phyloP scores from a whole-genome alignment of 2,888 invertebrate genomes.

The Tetragnatha montana region DNA sequence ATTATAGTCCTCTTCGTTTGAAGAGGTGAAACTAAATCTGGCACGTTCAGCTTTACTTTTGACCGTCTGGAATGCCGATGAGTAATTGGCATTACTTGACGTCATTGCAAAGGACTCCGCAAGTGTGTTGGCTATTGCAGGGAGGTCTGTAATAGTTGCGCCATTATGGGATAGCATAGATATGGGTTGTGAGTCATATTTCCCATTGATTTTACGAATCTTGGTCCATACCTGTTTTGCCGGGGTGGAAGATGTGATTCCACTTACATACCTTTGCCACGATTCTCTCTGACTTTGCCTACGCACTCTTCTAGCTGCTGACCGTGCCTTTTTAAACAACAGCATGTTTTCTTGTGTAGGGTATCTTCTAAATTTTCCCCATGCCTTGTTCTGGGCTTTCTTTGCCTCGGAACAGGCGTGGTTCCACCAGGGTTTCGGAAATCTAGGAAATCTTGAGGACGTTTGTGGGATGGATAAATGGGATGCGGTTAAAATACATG shows the following conservation, averaged over 20 bases:
- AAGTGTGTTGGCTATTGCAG: background rate
- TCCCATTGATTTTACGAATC: background rate
- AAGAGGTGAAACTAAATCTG: background rate
- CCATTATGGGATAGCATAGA: background rate
- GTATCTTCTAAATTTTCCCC: background rate
- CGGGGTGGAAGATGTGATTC: no score
- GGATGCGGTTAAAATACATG: background rate
- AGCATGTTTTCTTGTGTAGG: background rate
- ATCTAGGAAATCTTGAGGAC: background rate
- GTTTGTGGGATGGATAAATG: background rate
- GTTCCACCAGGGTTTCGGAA: conserved; percentile 9
- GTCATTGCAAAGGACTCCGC: background rate
- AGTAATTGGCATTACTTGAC: background rate
- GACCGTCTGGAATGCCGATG: background rate
- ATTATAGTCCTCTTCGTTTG: background rate
- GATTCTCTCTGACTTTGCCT: background rate
- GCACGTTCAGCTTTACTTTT: background rate
- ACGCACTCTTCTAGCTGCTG: background rate
- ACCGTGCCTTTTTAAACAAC: background rate
- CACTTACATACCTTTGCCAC: no score
- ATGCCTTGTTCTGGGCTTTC: background rate
- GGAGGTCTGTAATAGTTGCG: background rate
- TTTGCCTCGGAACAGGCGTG: background rate
- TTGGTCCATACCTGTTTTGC: background rate
- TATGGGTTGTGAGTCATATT: background rate